Base-by-base conservation (phyloP, 2,888 invertebrate species). In the Entomobrya proxima region DNA sequence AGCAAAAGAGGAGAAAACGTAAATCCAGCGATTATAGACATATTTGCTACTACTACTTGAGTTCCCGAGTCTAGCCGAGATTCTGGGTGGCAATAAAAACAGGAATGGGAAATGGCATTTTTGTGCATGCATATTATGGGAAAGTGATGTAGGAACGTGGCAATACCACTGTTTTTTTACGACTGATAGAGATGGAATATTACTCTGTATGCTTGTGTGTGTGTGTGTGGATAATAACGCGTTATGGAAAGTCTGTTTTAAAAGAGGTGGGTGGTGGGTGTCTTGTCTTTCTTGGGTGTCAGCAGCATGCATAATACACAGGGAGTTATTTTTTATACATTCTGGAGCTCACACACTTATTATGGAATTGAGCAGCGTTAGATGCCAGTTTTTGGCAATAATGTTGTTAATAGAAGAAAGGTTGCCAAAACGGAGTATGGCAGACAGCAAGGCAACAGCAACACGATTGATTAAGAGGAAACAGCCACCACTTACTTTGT, bases 231-330 rank as follows among this genome's bases (percentile, higher is more conserved):
- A n/a, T n/a, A n/a, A n/a, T n/a, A n/a, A n/a, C n/a, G n/a, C n/a
- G n/a, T n/a, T n/a, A n/a, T n/a, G n/a, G n/a, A n/a, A n/a, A n/a
- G n/a, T n/a, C n/a, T n/a, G n/a, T n/a, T n/a, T n/a, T n/a, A n/a
- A n/a, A n/a, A n/a, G n/a, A n/a, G n/a, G n/a, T n/a, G n/a, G n/a
- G n/a, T n/a, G n/a, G n/a, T n/a, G n/a, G n/a, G n/a, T n/a, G n/a
- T n/a, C n/a, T n/a, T n/a, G n/a, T n/a, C n/a, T n/a, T n/a, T 35
- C 18, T 64, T 64, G 64, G 64, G 64, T 64, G 64, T 64, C 64
- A 64, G 18, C 64, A 64, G 13, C 15, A 64, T 18, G 64, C 64
- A 64, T 64, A 64, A 61, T 61, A 32, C 32, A 32, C 32, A 32
- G 61, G 61, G 61, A 61, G 61, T 32, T 32, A n/a, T n/a, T n/a